Evolutionary conservation across 2,113 vertebrate species (phyloP).

Genomic region (Varanus salvator): DNA sequence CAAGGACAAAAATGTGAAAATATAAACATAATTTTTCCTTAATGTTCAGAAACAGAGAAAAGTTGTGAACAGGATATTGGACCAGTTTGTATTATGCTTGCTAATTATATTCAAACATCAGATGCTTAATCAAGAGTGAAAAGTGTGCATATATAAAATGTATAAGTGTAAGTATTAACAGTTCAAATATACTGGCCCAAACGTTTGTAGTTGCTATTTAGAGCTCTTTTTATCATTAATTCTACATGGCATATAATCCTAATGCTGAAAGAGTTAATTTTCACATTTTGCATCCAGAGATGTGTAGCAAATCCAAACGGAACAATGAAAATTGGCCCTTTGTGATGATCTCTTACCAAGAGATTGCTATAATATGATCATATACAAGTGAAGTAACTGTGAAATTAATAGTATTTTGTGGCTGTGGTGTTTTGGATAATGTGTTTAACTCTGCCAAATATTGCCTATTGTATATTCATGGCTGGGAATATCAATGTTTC

Average conservation of each 20-base stretch:
- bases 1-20: neutral
- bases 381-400: neutral
- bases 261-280: neutral
- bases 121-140: neutral
- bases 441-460: constrained; percentile 17
- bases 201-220: neutral
- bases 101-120: neutral
- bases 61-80: neutral
- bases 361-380: neutral
- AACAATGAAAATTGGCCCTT: neutral
- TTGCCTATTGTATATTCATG: neutral
- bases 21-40: neutral
- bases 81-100: neutral
- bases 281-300: neutral
- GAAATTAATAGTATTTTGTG: constrained; percentile 9
- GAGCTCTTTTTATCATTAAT: neutral
- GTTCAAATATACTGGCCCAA: no score
- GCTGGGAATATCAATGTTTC: neutral
- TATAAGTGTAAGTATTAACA: neutral
- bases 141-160: neutral
- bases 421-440: neutral
- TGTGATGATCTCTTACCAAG: neutral
- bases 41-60: neutral
- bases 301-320: neutral
- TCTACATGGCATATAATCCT: neutral